Conservation (phyloP, 2,797 vertebrate genomes). For the Manis pentadactyla region DNA sequence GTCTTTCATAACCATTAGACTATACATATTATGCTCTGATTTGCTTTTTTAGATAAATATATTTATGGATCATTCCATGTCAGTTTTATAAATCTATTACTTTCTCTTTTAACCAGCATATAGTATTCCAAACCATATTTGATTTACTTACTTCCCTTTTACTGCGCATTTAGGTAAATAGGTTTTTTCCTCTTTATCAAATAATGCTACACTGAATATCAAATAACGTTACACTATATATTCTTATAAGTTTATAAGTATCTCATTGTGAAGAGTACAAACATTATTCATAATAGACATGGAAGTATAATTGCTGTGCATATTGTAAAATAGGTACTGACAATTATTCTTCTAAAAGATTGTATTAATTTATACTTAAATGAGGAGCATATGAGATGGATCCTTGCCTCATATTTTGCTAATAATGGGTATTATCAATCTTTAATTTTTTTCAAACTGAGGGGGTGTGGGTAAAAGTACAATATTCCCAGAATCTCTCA, state of each 20-base stretch:
- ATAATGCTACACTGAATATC: not conserved
- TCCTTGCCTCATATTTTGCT: not conserved
- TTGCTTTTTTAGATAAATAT: not conserved
- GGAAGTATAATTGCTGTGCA: not conserved
- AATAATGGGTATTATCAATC: not conserved
- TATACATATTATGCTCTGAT: not conserved
- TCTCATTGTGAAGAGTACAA: not conserved
- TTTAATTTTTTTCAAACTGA: not conserved
- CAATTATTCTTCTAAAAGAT: not conserved
- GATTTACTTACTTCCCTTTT: not conserved
- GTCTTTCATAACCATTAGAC: not conserved
- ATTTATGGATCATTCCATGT: not conserved
- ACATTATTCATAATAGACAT: not conserved
- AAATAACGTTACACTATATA: not conserved
- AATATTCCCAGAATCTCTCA: too few relatives aligned
- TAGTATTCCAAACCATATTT: not conserved
- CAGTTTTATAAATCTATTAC: not conserved
- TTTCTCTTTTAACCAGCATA: not conserved
- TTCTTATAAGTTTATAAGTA: not conserved
- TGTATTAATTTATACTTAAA: not conserved
- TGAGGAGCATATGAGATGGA: not conserved
- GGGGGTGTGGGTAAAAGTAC: too few relatives aligned
- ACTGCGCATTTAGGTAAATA: not conserved
- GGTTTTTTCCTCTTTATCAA: not conserved
- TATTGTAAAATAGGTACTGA: not conserved